Conservation (phyloP, 2,797 vertebrate species). For the Rachycentron canadum region DNA sequence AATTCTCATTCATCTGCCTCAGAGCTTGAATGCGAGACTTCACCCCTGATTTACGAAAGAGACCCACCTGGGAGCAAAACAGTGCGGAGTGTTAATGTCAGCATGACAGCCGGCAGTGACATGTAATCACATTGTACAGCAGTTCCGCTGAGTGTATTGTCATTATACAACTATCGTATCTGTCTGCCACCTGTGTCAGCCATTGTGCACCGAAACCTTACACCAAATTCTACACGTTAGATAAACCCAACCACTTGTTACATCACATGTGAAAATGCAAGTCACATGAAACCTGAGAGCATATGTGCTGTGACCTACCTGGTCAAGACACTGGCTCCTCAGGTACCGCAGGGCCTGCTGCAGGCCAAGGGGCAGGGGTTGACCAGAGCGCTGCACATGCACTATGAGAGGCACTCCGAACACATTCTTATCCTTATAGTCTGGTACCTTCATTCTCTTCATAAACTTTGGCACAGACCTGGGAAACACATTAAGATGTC, state of each 20-base stretch:
- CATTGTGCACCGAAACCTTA: conserved; percentile 24
- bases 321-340: conserved; percentile 95
- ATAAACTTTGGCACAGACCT: conserved; percentile 99
- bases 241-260: conserved; percentile 26
- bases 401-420: conserved; percentile 97
- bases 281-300: conserved; percentile 21
- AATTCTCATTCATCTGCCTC: conserved; percentile 95
- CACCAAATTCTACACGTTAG: not conserved
- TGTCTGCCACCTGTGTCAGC: not conserved
- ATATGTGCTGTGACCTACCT: conserved; percentile 83
- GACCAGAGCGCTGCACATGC: conserved; percentile 95
- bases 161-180: conserved; percentile 7
- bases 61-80: conserved; percentile 89
- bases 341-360: conserved; percentile 95
- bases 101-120: not conserved
- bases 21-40: conserved; percentile 97
- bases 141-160: conserved; percentile 2
- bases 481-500: conserved; percentile 37
- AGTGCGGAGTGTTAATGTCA: conserved; percentile 1
- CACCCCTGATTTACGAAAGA: conserved; percentile 98
- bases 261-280: conserved; percentile 24
- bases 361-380: conserved; percentile 95
- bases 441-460: conserved; percentile 98
- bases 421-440: conserved; percentile 97
- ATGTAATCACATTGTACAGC: conserved; percentile 2